Base-by-base conservation (phyloP, 2,797 vertebrate genomes). In the Schizopygopsis malacanthus region DNA sequence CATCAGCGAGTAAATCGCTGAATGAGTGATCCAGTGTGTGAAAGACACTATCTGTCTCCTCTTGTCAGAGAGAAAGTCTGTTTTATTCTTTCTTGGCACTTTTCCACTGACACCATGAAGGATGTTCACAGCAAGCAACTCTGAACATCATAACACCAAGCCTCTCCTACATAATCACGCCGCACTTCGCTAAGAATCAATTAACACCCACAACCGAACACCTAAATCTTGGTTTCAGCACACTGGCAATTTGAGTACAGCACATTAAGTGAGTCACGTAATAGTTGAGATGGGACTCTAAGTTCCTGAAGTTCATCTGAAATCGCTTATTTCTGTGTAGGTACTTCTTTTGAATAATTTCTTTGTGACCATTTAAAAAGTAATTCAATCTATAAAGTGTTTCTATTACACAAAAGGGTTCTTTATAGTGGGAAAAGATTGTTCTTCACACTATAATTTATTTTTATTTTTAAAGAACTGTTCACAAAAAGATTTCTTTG, bases 61-160 rank as follows among this genome's bases (percentile, higher is more conserved):
- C 61, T 78, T 45, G 33, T 78, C 63, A 2, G 16, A 18, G 56
- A 28, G 22, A 79, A 45, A 47, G 76, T 63, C 11, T 84, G 67
- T 50, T 12, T 70, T 52, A 84, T 43, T 69, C 16, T 79, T 43
- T 84, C 79, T 89, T 70, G 37, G 59, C 25, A 65, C 63, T 81
- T 45, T 16, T 77, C 65, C 52, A 80, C 37, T 13, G 22, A 56
- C 47, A 71, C 70, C 71, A 18, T 78, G 52, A 84, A 67, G 47
- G 22, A 77, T 71, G 71, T 76, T 81, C 61, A 43, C 50, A 25
- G 25, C 56, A 47, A 80, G 61, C 47, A 7, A 73, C 28, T 67
- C 47, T 59, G 45, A 81, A 69, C 45, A 77, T 67, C 56, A 75
- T 52, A 81, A 79, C 77, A 54, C 45, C 37, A 52, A n/a, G 69